Base-by-base conservation (phyloP, 2,888 invertebrate genomes). In the Scaptomyza flava region DNA sequence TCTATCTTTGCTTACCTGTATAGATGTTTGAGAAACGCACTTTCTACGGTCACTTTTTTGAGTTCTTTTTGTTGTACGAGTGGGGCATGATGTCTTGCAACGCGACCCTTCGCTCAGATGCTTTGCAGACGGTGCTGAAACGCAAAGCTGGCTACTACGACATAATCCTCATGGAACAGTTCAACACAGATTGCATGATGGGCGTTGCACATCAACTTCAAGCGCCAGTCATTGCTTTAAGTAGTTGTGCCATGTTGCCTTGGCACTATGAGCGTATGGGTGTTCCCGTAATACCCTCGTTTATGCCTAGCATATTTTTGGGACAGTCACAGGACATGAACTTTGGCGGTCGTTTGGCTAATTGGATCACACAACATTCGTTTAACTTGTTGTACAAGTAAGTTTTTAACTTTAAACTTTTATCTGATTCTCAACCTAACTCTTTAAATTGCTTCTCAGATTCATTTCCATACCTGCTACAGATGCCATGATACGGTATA, bases 111-210 rank as follows among this genome's bases (percentile, higher is more conserved):
- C 87, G 87, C 41, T 91, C 92, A 5, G 82, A 90, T 17, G 90
- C 91, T 0, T 65, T 93, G 31, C 89, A 91, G 12, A 77, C 90
- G 64, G 89, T 93, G 27, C 63, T 93, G 6, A 90, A 88, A 20
- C 79, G 80, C 2, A 92, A 93, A 69, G 90, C 92, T 3, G 93
- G 93, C 50, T 96, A 94, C 81, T 84, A 46, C 30, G 96, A 96
- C 89, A 89, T 96, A 0, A 93, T 96, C 6, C 89, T 96, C 0
- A 92, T 94, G 56, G 96, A 96, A 91, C 94, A 94, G 60, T 96
- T 96, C 87, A 95, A 95, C 74, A 93, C 94, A 51, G 95, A 96
- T 83, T 96, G 96, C 87, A 94, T 94, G 88, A 91, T 95, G 74
- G 95, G 94, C 2, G 89, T 96, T 34, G 94, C 94, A 0, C 93